Conservation (phyloP, 1,140 invertebrate species). For the Drosophila azteca region DNA sequence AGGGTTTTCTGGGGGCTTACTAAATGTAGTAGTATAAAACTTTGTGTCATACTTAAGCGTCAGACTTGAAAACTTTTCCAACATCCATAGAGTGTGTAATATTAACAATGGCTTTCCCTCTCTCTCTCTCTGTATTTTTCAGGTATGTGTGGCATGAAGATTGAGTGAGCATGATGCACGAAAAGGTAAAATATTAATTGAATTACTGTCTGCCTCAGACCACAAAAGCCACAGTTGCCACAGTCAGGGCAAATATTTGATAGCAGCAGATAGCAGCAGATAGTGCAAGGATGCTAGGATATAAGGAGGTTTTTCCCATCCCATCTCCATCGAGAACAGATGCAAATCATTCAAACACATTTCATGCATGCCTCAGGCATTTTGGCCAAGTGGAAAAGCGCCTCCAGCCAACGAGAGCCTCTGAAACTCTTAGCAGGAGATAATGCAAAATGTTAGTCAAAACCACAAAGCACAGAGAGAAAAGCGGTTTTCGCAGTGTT, state of each 20-base stretch:
- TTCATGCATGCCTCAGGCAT: slow-evolving; percentile 62
- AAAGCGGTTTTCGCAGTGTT: slow-evolving; percentile 21
- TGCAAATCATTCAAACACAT: slow-evolving; percentile 76
- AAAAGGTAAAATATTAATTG: slow-evolving; percentile 50
- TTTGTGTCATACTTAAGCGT: slow-evolving; percentile 65
- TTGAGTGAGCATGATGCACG: slow-evolving; percentile 21
- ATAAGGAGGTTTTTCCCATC: slow-evolving; percentile 12
- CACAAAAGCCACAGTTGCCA: slow-evolving; percentile 45
- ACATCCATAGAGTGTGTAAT: not conserved
- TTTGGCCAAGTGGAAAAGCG: slow-evolving; percentile 9
- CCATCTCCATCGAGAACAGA: slow-evolving; percentile 33
- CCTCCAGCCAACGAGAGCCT: not conserved
- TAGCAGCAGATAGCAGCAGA: slow-evolving; percentile 28
- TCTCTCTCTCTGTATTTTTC: slow-evolving; percentile 17
- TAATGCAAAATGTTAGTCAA: slow-evolving; percentile 19
- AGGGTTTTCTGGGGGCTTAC: slow-evolving; percentile 40
- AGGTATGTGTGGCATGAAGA: slow-evolving; percentile 46
- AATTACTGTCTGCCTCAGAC: slow-evolving; percentile 27
- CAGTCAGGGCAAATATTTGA: slow-evolving; percentile 40
- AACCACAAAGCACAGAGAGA: slow-evolving; percentile 23
- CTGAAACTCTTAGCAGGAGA: slow-evolving; percentile 30
- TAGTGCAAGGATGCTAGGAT: slow-evolving; percentile 12
- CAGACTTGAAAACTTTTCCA: slow-evolving; percentile 1
- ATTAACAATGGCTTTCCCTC: slow-evolving; percentile 25
- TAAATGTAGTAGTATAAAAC: slow-evolving; percentile 65